phyloP scores from a whole-genome alignment of 2,888 invertebrate species.

The Caenorhabditis uteleia region DNA sequence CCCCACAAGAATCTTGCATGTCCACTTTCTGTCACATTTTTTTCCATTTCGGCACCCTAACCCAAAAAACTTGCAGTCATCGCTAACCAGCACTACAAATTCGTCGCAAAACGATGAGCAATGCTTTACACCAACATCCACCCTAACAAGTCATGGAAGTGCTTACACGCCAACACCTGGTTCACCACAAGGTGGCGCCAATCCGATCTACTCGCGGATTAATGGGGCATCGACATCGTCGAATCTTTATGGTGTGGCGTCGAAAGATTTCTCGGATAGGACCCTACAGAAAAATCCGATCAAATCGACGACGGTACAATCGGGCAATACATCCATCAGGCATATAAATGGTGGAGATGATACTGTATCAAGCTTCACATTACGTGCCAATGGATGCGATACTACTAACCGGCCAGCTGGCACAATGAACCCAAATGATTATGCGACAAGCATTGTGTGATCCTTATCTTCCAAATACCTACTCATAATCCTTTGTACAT shows the following conservation, averaged over 20 bases:
- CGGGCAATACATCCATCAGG: conserved; percentile 17
- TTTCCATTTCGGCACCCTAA: conserved; percentile 27
- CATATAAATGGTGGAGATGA: conserved; percentile 43
- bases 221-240: conserved; percentile 31
- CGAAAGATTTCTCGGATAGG: conserved; percentile 44
- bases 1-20: neutral
- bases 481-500: neutral
- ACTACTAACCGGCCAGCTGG: conserved; percentile 19
- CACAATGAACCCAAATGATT: conserved; percentile 41
- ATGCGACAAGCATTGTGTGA: conserved; percentile 56
- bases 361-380: conserved; percentile 44
- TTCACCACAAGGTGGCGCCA: conserved; percentile 44
- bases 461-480: neutral
- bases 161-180: conserved; percentile 56
- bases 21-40: neutral
- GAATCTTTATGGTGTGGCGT: conserved; percentile 39
- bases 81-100: conserved; percentile 42
- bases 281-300: conserved; percentile 46
- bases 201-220: conserved; percentile 26
- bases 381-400: conserved; percentile 18
- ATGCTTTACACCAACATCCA: conserved; percentile 60
- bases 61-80: conserved; percentile 38
- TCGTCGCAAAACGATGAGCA: conserved; percentile 54
- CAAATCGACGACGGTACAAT: conserved; percentile 36
- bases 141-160: conserved; percentile 56